Base-by-base conservation (phyloP, 23 tunicate species). In the Trididemnum nubilum region DNA sequence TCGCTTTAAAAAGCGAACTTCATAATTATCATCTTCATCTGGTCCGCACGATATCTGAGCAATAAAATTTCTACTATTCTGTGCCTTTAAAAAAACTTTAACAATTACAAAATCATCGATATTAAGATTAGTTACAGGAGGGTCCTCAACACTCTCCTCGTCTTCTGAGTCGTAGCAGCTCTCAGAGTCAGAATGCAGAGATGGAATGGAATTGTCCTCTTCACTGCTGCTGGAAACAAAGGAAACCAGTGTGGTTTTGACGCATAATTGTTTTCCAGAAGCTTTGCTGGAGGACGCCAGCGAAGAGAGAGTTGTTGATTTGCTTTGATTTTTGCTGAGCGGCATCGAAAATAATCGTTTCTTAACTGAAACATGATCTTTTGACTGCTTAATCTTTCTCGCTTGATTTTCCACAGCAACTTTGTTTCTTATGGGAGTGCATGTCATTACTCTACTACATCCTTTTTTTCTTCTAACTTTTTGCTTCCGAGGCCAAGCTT, bases 1-100 rank as follows among this genome's bases (percentile, higher is more conserved):
- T 26, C 50, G 39, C 28, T 63, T 63, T 24, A n/a, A 63, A 63
- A 63, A 63, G 25, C 27, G 25, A 63, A 63, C 69, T 24, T 63
- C 69, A 63, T 63, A 63, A 24, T 63, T 26, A 15, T 63, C 27
- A 24, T 63, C 69, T 21, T 63, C 25, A 63, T 63, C 69, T 63
- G 69, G 25, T 21, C 25, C 69, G n/a, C 69, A 15, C 25, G 4
- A 4, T 15, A 63, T 24, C 69, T 63, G 69, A n/a, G 25, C 69
- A 63, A 63, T 63, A 24, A 63, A 63, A 63, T 63, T 63, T 49
- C n/a, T 63, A 18, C 57, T 18, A 9, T 49, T 49, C 57, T 49
- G 15, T 49, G 12, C 57, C 12, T 49, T 49, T 49, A n/a, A 49
- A 49, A 49, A 49, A 49, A 49, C 57, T 49, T 49, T 49, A 49